These are phyloP conservation scores for Lerista edwardsae DNA, from an alignment of 2,797 vertebrate genomes.

Conservation along the genomic window DNA sequence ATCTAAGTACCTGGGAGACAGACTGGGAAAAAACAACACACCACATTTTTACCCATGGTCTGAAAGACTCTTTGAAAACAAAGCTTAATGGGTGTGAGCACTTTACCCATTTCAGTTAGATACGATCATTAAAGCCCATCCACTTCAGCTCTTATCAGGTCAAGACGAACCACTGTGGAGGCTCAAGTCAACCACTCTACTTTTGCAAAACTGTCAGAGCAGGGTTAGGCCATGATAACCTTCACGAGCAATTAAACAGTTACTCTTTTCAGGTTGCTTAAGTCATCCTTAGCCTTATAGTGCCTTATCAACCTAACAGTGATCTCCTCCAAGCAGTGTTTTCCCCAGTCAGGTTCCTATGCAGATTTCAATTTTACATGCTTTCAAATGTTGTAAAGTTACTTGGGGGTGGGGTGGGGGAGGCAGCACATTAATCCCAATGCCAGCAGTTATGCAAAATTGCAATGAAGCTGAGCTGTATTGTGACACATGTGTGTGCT, in stretches of 20 bases:
- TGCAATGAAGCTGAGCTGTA: neutral
- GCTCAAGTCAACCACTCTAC: neutral
- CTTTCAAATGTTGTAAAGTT: neutral
- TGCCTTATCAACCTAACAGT: neutral
- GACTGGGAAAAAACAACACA: neutral
- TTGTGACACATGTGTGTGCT: neutral
- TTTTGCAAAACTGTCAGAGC: conserved; percentile 20
- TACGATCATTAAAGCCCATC: conserved; percentile 8
- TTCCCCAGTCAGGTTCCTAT: neutral
- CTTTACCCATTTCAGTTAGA: conserved; percentile 1
- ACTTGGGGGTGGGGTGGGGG: neutral
- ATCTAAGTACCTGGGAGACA: neutral
- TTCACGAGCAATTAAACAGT: neutral
- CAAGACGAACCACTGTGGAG: neutral
- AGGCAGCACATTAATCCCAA: neutral
- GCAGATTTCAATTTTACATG: neutral
- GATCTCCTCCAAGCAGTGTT: neutral
- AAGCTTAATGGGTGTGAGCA: neutral
- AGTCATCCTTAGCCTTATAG: neutral
- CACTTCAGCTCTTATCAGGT: conserved; percentile 1
- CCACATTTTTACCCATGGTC: no score
- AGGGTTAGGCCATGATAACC: conserved; percentile 31
- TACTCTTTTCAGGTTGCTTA: conserved; percentile 2
- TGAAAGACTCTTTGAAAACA: neutral
- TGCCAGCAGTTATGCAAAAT: neutral